Evolutionary conservation across 2,113 vertebrate genomes (phyloP).

Genomic region (Phaetusa simplex): DNA sequence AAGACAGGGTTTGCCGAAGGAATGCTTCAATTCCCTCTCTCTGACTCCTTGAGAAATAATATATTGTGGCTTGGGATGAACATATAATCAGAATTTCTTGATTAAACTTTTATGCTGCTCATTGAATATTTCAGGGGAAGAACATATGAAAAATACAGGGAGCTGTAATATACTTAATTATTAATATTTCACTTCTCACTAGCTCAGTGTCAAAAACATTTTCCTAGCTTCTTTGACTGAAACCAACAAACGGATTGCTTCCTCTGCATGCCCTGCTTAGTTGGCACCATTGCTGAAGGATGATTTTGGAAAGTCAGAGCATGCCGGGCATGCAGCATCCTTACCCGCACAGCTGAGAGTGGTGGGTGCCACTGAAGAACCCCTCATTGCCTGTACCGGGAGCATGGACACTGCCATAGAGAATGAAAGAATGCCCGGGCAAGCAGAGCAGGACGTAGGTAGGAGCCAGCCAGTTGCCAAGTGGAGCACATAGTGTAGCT

Average conservation of each 20-base stretch:
- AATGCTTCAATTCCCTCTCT: neutral
- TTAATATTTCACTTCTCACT: neutral
- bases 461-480: neutral
- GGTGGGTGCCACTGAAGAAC: neutral
- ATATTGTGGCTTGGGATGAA: neutral
- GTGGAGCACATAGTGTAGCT: rapidly evolving
- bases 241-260: neutral
- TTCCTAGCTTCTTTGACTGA: neutral
- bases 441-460: neutral
- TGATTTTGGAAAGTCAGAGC: neutral
- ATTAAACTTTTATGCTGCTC: neutral
- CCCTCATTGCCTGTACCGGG: neutral
- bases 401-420: neutral
- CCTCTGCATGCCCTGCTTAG: neutral
- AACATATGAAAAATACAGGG: neutral
- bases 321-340: neutral
- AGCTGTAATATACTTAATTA: neutral
- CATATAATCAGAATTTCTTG: neutral
- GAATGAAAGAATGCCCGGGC: rapidly evolving
- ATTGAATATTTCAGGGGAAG: neutral
- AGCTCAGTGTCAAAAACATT: neutral
- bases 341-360: neutral
- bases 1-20: neutral
- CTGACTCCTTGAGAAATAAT: neutral
- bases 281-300: neutral